Percentiles rank a stretch among this genome's conserved stretches.
phyloP scores from a whole-genome alignment of 1,140 invertebrate genomes.

The Stegodyphus dumicola region DNA sequence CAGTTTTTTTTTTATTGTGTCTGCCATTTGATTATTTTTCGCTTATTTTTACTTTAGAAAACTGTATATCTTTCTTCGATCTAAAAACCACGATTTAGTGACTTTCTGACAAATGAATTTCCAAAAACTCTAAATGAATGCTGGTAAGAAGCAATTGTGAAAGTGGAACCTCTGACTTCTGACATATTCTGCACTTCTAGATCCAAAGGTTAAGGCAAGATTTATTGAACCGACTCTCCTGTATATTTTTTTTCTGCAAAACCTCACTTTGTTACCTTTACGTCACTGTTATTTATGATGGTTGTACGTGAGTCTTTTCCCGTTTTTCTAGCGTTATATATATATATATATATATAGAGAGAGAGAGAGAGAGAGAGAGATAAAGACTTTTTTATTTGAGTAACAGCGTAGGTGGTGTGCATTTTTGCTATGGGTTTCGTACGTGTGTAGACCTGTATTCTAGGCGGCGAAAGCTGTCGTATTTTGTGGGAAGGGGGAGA shows the following conservation, averaged over 20 bases:
- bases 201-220: slow-evolving; percentile 10
- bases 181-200: slow-evolving; percentile 1
- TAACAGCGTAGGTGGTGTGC: not conserved
- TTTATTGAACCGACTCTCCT: slow-evolving; percentile 25
- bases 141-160: slow-evolving; percentile 2
- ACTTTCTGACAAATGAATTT: slow-evolving; percentile 15
- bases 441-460: too few relatives aligned
- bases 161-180: slow-evolving; percentile 6
- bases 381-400: not conserved
- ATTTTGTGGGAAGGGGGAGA: too few relatives aligned
- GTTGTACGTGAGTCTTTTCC: slow-evolving; percentile 19
- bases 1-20: too few relatives aligned
- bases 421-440: not conserved
- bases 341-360: too few relatives aligned
- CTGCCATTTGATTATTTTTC: too few relatives aligned
- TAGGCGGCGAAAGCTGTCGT: too few relatives aligned
- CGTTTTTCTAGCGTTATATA: not conserved
- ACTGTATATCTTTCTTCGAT: too few relatives aligned
- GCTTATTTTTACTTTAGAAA: too few relatives aligned
- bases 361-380: too few relatives aligned
- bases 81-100: not conserved
- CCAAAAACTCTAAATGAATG: not conserved
- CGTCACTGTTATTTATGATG: slow-evolving; percentile 22
- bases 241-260: not conserved
- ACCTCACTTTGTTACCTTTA: not conserved